A percentile compares a stretch with the other conserved stretches of the same genome.
Evolutionary conservation across 2,888 invertebrate species (phyloP).

Genomic region (Carpatolechia fugitivella): DNA sequence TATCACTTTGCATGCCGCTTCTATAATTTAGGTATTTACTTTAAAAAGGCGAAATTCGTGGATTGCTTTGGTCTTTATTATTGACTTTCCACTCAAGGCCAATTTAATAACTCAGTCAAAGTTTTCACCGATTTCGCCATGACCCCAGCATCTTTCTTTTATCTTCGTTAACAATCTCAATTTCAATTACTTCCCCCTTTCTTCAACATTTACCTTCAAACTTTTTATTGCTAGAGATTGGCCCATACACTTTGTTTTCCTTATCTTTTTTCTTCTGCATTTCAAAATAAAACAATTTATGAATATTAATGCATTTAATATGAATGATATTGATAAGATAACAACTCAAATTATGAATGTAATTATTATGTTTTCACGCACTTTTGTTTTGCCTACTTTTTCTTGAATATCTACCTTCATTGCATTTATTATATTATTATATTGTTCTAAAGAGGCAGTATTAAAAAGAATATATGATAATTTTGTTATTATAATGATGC

Average conservation of each 20-base stretch:
- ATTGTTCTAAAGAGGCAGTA: slow-evolving; percentile 55
- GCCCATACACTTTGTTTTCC: slow-evolving; percentile 48
- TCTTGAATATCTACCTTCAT: slow-evolving; percentile 55
- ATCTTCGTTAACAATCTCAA: slow-evolving; percentile 59
- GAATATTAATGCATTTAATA: slow-evolving; percentile 54
- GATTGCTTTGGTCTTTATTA: slow-evolving; percentile 25
- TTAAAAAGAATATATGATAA: slow-evolving; percentile 61
- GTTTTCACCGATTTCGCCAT: slow-evolving; percentile 50
- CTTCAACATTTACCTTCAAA: slow-evolving; percentile 48
- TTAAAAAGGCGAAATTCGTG: slow-evolving; percentile 49
- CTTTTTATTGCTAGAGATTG: slow-evolving; percentile 49
- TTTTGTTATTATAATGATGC: slow-evolving; percentile 45
- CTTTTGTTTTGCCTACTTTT: slow-evolving; percentile 65
- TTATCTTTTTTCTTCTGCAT: slow-evolving; percentile 54
- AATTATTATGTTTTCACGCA: slow-evolving; percentile 55
- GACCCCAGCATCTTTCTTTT: slow-evolving; percentile 56
- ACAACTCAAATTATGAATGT: slow-evolving; percentile 45
- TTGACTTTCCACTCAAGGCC: not conserved
- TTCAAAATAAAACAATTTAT: slow-evolving; percentile 41
- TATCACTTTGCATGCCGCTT: slow-evolving; percentile 76
- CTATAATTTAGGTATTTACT: slow-evolving; percentile 63
- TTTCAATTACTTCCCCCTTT: slow-evolving; percentile 56
- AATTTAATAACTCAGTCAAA: slow-evolving; percentile 25
- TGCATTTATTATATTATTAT: slow-evolving; percentile 53
- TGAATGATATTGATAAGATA: slow-evolving; percentile 48